These are phyloP conservation scores for Erebia epiphron DNA, from an alignment of 2,888 invertebrate genomes.

Conservation along the genomic window DNA sequence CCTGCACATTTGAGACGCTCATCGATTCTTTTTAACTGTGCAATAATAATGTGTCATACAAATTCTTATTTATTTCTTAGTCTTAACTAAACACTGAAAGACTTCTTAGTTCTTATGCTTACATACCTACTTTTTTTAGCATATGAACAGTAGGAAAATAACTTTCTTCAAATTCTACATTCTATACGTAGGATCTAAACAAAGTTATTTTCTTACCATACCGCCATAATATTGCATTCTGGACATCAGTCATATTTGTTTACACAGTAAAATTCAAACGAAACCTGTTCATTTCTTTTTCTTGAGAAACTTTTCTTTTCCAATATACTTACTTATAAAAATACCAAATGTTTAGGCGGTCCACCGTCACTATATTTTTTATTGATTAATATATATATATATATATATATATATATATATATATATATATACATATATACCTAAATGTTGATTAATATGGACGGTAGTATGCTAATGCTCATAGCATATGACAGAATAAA, in stretches of 20 bases:
- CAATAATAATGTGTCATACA: neutral
- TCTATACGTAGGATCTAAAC: too few relatives aligned
- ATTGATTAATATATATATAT: too few relatives aligned
- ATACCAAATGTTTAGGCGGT: slow-evolving; percentile 6
- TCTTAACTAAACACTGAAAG: too few relatives aligned
- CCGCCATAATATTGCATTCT: too few relatives aligned
- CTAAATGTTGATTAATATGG: neutral
- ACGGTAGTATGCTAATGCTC: neutral
- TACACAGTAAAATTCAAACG: neutral
- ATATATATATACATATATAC: too few relatives aligned
- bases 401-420: too few relatives aligned
- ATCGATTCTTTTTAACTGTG: neutral
- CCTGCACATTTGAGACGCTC: neutral
- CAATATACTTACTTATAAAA: neutral
- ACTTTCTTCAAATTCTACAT: neutral
- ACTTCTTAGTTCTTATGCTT: too few relatives aligned
- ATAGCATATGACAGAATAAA: neutral
- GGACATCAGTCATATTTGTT: neutral
- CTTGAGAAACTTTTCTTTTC: neutral
- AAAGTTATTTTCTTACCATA: too few relatives aligned
- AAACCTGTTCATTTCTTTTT: neutral
- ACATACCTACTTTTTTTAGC: too few relatives aligned
- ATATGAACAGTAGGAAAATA: too few relatives aligned
- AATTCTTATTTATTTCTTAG: too few relatives aligned
- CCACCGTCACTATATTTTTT: neutral